Percentiles rank a stretch among this genome's conserved stretches.
Evolutionary conservation across 2,797 vertebrate genomes (phyloP).

Genomic region (Myripristis murdjan): DNA sequence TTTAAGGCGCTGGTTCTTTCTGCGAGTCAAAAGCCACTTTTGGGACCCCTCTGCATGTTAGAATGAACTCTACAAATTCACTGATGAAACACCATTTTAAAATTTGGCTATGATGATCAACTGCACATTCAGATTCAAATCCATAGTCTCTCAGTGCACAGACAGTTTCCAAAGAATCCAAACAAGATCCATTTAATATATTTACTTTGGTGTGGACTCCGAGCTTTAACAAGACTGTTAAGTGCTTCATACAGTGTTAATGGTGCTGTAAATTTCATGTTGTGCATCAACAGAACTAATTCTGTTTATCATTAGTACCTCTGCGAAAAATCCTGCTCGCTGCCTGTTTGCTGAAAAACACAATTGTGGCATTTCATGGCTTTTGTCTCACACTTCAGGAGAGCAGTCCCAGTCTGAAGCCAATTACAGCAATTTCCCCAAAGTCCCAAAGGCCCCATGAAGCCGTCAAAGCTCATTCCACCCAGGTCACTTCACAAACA

Average conservation of each 20-base stretch:
- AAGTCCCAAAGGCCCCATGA: constrained; percentile 57
- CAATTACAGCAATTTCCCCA: constrained; percentile 66
- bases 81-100: no score
- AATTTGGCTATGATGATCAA: no score
- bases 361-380: constrained; percentile 27
- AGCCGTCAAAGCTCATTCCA: constrained; percentile 57
- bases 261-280: constrained; percentile 5
- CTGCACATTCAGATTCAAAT: neutral
- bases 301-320: constrained; percentile 1
- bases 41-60: no score
- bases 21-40: no score
- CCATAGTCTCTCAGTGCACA: neutral
- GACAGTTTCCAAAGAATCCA: neutral
- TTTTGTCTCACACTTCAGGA: constrained; percentile 40
- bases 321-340: constrained; percentile 1
- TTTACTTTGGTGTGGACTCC: constrained; percentile 1
- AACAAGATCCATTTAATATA: constrained; percentile 2
- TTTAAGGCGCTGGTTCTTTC: no score
- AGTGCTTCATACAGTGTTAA: constrained; percentile 16
- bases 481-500: constrained; percentile 60
- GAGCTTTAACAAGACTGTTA: constrained; percentile 22
- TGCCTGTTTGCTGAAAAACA: constrained; percentile 15
- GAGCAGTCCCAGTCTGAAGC: constrained; percentile 49
- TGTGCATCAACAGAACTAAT: constrained; percentile 5
- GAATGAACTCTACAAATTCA: no score